Base-by-base conservation (phyloP, 2,797 vertebrate genomes). In the Chanos chanos region DNA sequence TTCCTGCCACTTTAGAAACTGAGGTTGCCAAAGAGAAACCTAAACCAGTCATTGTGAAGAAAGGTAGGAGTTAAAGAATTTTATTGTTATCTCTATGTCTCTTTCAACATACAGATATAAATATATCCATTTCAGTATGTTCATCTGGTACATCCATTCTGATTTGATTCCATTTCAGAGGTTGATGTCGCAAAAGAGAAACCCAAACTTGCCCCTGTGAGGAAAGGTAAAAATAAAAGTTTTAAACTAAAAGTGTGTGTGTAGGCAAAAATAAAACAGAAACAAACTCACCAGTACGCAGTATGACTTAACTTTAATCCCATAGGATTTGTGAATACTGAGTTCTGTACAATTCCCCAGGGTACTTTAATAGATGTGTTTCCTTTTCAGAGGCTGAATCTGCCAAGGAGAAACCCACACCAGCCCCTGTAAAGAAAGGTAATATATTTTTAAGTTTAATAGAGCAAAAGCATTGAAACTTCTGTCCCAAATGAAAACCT, bases 21-120 rank as follows among this genome's bases (percentile, higher is more conserved):
- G 2, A 21, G 43, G 24, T 24, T 15, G 13, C 33, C 22, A 18
- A 49, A 27, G 22, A 61, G 44, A 21, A 61, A 15, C 19, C 51
- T 18, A 61, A 62, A 44, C 30, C 28, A 27, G 4, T 15, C 39
- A 59, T 56, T 39, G 51, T 55, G 60, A 47, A 77, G 25, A 79
- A 74, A 86, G 86, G 86, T 89, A 85, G n/a, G n/a, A n/a, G n/a
- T n/a, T n/a, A n/a, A n/a, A n/a, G n/a, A n/a, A n/a, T n/a, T n/a
- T n/a, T n/a, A n/a, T n/a, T n/a, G n/a, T n/a, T n/a, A n/a, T n/a
- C n/a, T n/a, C n/a, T n/a, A n/a, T n/a, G n/a, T n/a, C n/a, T n/a
- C n/a, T n/a, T n/a, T n/a, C n/a, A n/a, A n/a, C n/a, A n/a, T n/a
- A n/a, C n/a, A n/a, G n/a, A n/a, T n/a, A n/a, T n/a, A n/a, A n/a